Evolutionary conservation across 92 coral and sea anemone species (phyloP).

Genomic region (Meandrina meandrites): DNA sequence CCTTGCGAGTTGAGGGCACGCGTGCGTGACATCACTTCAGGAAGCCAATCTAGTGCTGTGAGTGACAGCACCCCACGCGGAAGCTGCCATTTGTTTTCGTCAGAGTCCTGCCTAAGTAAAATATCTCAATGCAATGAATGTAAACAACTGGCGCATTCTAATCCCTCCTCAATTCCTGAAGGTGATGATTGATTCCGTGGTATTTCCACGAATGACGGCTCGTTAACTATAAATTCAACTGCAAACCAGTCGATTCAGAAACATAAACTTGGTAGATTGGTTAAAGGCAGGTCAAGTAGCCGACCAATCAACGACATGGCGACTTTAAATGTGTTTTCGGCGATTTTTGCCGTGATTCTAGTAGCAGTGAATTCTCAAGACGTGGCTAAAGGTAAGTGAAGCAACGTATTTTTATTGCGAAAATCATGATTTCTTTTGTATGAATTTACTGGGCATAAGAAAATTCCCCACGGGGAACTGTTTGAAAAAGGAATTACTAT

Average conservation of each 20-base stretch:
- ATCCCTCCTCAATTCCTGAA: slow-evolving; percentile 2
- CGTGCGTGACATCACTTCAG: slow-evolving; percentile 21
- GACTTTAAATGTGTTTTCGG: slow-evolving; percentile 15
- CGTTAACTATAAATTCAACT: slow-evolving; percentile 19
- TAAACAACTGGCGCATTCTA: slow-evolving; percentile 4
- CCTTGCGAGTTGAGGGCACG: not conserved
- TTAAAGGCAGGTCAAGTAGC: not conserved
- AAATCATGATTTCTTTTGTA: not conserved
- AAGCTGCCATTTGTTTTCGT: slow-evolving; percentile 26
- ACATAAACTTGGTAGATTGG: not conserved
- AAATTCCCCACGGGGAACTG: not conserved
- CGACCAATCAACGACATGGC: slow-evolving; percentile 16
- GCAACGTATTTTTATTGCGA: not conserved
- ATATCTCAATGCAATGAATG: slow-evolving; percentile 22
- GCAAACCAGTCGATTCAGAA: not conserved
- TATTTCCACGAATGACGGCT: slow-evolving; percentile 5
- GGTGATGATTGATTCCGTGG: slow-evolving; percentile 7
- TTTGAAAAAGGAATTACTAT: not conserved
- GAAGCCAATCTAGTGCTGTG: slow-evolving; percentile 17
- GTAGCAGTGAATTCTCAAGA: slow-evolving; percentile 15
- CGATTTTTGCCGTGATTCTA: not conserved
- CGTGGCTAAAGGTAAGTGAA: slow-evolving; percentile 15
- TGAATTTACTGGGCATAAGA: not conserved
- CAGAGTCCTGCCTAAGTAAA: slow-evolving; percentile 30
- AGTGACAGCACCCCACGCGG: slow-evolving; percentile 31